These are phyloP conservation scores for Neoitamus cyanurus DNA, from an alignment of 2,888 invertebrate species.

Conservation along the genomic window DNA sequence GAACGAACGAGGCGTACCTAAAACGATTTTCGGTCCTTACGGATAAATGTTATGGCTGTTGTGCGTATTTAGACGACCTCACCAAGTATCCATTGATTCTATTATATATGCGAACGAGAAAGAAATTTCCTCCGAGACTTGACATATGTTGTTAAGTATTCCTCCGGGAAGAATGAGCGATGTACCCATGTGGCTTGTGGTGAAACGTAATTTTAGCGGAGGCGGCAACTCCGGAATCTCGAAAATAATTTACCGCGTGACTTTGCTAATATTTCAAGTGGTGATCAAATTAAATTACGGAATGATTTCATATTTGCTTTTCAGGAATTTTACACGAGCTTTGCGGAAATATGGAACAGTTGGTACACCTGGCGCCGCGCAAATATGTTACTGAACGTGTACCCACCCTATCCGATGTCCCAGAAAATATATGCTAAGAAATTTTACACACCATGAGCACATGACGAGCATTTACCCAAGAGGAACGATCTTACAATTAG, in stretches of 20 bases:
- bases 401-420: neutral
- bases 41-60: slow-evolving; percentile 42
- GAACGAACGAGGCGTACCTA: slow-evolving; percentile 13
- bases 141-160: slow-evolving; percentile 35
- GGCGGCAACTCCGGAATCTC: neutral
- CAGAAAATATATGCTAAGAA: neutral
- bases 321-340: neutral
- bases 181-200: neutral
- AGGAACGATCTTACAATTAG: neutral
- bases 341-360: neutral
- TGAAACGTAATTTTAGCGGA: neutral
- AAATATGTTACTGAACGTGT: neutral
- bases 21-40: slow-evolving; percentile 40
- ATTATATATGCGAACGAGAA: slow-evolving; percentile 16
- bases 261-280: slow-evolving; percentile 5
- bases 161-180: neutral
- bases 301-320: neutral
- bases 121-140: slow-evolving; percentile 18
- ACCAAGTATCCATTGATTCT: slow-evolving; percentile 17
- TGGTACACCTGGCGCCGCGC: neutral
- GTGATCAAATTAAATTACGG: neutral
- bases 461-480: neutral
- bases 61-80: slow-evolving; percentile 30
- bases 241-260: neutral
- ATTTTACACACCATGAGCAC: neutral